phyloP scores from a whole-genome alignment of 2,797 vertebrate genomes.

The Ataeniobius toweri region DNA sequence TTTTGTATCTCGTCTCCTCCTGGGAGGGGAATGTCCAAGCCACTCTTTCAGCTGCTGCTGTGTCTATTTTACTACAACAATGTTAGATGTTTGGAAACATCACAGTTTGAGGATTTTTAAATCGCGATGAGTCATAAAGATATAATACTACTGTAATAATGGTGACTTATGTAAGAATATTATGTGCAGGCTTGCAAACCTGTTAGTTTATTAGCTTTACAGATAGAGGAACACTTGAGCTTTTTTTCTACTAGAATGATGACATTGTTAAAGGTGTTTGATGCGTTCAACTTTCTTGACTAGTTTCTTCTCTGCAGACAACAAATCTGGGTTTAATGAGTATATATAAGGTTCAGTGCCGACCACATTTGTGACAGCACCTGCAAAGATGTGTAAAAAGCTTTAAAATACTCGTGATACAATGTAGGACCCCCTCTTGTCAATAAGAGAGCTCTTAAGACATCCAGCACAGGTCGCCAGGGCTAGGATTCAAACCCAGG shows the following conservation, averaged over 20 bases:
- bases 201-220: not conserved
- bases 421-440: not conserved
- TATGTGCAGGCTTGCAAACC: not conserved
- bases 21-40: constrained; percentile 56
- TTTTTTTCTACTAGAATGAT: not conserved
- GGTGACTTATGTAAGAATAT: not conserved
- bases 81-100: not conserved
- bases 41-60: constrained; percentile 48
- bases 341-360: too few species aligned
- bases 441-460: not conserved
- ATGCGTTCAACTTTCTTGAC: not conserved
- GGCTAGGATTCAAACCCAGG: too few species aligned
- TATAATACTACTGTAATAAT: not conserved
- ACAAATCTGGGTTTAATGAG: too few species aligned
- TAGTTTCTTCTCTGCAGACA: too few species aligned
- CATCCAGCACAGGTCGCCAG: too few species aligned
- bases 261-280: not conserved
- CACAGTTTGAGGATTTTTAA: constrained; percentile 5
- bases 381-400: not conserved
- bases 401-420: not conserved
- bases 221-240: not conserved
- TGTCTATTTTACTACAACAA: constrained; percentile 58
- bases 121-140: constrained; percentile 1
- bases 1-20: constrained; percentile 56
- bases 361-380: too few species aligned